Base-by-base conservation (phyloP, 2,888 invertebrate genomes). In the Leptopilina myrica region DNA sequence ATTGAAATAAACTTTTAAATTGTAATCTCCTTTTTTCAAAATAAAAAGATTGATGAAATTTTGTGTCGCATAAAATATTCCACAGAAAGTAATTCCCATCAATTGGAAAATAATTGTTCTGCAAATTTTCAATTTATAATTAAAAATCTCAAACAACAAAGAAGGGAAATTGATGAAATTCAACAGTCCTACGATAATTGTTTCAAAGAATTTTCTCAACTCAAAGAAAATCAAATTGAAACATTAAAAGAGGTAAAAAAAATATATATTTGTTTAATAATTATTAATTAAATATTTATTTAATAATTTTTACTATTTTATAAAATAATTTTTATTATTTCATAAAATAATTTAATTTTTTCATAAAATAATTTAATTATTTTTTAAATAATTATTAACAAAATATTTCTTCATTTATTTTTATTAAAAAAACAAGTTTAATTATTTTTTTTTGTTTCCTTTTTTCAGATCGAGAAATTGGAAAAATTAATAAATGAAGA, bases 131-230 rank as follows among this genome's bases (percentile, higher is more conserved):
- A 73, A 64, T 46, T 64, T 15, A 79, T 84, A 78, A 82, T 82
- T 46, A 40, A 79, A 59, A 79, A 83, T 53, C 66, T 84, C 7
- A 84, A 81, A 40, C 77, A 77, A n/a, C 82, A 84, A 49, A 78
- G 81, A 76, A 14, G 9, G 9, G 81, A 84, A 49, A 84, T 84
- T 15, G 66, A 83, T 56, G 80, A 81, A 26, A 81, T 83, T 80
- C 14, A 81, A n/a, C 9, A 78, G 78, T 56, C 78, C 20, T 84
- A 77, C 26, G 62, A 80, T 33, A 66, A 11, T 1, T 80, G 73
- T 9, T 79, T 73, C 2, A 11, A 33, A 33, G 76, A 84, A 66
- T 80, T 84, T 66, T 77, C 59, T 9, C 56, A 56, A 59, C 62
- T 84, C 14, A 78, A 82, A 49, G 49, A 7, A 0, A 76, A 5